Base-by-base conservation (phyloP, 2,888 invertebrate genomes). In the Heliconius sara region DNA sequence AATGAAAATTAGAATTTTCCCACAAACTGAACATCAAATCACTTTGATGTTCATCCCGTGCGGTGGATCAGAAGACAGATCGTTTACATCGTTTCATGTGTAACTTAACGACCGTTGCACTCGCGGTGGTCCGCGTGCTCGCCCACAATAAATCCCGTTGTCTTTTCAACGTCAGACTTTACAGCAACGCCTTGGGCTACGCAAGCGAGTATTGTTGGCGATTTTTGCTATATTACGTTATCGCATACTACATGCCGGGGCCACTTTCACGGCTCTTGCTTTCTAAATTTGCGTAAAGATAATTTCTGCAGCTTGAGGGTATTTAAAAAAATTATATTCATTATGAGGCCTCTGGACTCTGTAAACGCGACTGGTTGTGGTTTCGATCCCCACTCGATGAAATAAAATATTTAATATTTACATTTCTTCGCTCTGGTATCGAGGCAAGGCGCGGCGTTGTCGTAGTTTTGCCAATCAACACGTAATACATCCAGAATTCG, bases 271-370 rank as follows among this genome's bases (percentile, higher is more conserved):
- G 86, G 85, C 52, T 52, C 52, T 52, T 84, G 88, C 92, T 92
- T 92, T 93, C 93, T 92, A 92, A 92, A 92, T 91, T 87, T 88
- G 82, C 85, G 84, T 85, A 88, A 90, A 90, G 91, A 93, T 92
- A 91, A 91, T 83, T 83, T 83, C 79, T 82, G 81, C 85, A 81
- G 67, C 85, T 85, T 82, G 83, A 13, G 81, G 79, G 81, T 39
- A 66, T 73, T 76, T 79, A 72, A 77, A 74, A 73, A 65, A 22
- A 47, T 72, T 39, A 74, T 71, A 80, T 57, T 52, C 63, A 25
- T 77, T 82, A 82, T 67, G 71, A 52, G 22, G 22, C 52, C 52
- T 4, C 30, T 30, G 4, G 30, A 30, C 30, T 30, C 43, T 43
- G 43, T 43, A 12, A 43, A 13, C 43, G 43, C 43, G 19, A 52